Conservation (phyloP, 2,113 vertebrate genomes). For the Origma solitaria region DNA sequence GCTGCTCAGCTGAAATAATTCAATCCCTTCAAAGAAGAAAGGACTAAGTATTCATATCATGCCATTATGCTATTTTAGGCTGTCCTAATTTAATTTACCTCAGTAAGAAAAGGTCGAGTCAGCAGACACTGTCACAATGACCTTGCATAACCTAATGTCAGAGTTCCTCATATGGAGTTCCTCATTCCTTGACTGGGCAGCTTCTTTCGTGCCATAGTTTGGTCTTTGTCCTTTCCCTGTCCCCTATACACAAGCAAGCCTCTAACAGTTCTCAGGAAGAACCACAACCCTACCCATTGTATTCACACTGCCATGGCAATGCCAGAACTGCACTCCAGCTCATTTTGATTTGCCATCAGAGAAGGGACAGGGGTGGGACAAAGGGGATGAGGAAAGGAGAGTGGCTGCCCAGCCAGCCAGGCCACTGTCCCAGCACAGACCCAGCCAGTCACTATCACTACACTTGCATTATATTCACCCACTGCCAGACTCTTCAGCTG, state of each 20-base stretch:
- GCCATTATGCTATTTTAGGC: background rate
- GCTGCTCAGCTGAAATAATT: background rate
- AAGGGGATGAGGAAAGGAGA: background rate
- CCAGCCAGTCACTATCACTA: background rate
- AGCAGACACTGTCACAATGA: background rate
- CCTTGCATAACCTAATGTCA: background rate
- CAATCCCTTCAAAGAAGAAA: background rate
- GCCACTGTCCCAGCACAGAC: background rate
- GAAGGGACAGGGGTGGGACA: background rate
- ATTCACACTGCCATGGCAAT: background rate
- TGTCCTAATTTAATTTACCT: background rate
- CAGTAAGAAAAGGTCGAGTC: background rate
- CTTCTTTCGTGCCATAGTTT: background rate
- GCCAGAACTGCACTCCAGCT: background rate
- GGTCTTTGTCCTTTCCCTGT: background rate
- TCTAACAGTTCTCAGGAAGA: background rate
- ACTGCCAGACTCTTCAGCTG: background rate
- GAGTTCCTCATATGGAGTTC: background rate
- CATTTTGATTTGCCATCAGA: background rate
- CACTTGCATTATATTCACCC: background rate
- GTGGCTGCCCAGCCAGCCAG: background rate
- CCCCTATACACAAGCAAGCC: fast-evolving
- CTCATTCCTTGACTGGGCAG: background rate
- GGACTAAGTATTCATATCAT: background rate
- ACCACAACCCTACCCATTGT: background rate